phyloP scores from a whole-genome alignment of 2,888 invertebrate genomes.

The Apodemia hepburni region DNA sequence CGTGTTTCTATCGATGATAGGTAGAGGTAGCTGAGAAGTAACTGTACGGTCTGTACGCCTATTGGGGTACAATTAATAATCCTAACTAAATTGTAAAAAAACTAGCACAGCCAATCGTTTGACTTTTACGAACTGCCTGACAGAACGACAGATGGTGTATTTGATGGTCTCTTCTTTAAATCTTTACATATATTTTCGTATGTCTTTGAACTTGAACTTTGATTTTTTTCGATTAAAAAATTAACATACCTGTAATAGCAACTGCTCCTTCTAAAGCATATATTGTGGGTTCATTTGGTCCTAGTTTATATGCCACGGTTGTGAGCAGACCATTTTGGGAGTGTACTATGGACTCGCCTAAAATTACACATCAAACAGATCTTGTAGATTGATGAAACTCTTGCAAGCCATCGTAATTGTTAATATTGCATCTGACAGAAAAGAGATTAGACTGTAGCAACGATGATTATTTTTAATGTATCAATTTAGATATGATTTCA shows the following conservation, averaged over 20 bases:
- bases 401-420: neutral
- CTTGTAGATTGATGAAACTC: slow-evolving; percentile 5
- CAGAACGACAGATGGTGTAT: no score
- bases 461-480: neutral
- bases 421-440: slow-evolving; percentile 9
- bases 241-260: slow-evolving; percentile 84
- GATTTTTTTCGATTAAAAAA: slow-evolving; percentile 4
- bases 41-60: no score
- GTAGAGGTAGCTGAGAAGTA: no score
- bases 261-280: slow-evolving; percentile 97
- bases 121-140: no score
- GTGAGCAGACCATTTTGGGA: slow-evolving; percentile 94
- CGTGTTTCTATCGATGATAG: no score
- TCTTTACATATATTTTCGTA: no score
- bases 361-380: slow-evolving; percentile 33
- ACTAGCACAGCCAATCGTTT: no score
- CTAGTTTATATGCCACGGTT: slow-evolving; percentile 95
- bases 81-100: no score
- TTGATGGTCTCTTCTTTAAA: no score
- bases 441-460: slow-evolving; percentile 3
- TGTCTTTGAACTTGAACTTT: no score
- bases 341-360: slow-evolving; percentile 86
- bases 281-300: slow-evolving; percentile 84
- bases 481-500: neutral
- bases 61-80: no score